phyloP scores from a whole-genome alignment of 2,888 invertebrate genomes.

The Scaptomyza tumidula region DNA sequence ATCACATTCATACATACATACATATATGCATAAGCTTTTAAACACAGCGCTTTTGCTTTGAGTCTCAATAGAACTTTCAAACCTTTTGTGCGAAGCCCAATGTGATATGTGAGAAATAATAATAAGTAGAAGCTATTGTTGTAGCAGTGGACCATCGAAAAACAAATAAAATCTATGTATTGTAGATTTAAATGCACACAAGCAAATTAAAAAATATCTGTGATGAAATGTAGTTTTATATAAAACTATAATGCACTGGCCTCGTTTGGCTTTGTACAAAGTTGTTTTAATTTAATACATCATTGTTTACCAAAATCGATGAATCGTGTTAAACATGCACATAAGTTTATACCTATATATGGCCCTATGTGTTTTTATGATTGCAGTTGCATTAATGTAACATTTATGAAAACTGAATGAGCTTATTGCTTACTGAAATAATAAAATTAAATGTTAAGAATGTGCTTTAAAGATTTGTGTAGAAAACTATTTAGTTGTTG shows the following conservation, averaged over 20 bases:
- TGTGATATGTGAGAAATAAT: constrained; percentile 34
- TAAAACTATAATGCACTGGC: constrained; percentile 6
- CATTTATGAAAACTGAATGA: not conserved
- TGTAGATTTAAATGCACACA: not conserved
- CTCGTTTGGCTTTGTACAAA: constrained; percentile 5
- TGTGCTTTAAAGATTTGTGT: constrained; percentile 65
- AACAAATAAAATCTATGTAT: not conserved
- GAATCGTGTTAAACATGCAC: not conserved
- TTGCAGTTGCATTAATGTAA: not conserved
- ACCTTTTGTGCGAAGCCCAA: constrained; percentile 32
- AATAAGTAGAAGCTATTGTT: constrained; percentile 33
- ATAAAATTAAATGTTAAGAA: constrained; percentile 18
- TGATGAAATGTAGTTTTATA: constrained; percentile 30
- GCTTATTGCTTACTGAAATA: not conserved
- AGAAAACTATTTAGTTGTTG: constrained; percentile 69
- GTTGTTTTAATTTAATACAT: constrained; percentile 2
- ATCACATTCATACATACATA: not conserved
- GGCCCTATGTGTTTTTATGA: not conserved
- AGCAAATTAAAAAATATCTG: constrained; percentile 17
- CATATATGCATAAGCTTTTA: constrained; percentile 51
- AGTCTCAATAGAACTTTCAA: constrained; percentile 37
- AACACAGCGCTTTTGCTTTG: constrained; percentile 37
- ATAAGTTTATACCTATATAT: not conserved
- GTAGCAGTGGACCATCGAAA: constrained; percentile 12
- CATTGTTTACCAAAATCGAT: constrained; percentile 7